phyloP scores from a whole-genome alignment of 2,888 invertebrate species.

The Carabus problematicus region DNA sequence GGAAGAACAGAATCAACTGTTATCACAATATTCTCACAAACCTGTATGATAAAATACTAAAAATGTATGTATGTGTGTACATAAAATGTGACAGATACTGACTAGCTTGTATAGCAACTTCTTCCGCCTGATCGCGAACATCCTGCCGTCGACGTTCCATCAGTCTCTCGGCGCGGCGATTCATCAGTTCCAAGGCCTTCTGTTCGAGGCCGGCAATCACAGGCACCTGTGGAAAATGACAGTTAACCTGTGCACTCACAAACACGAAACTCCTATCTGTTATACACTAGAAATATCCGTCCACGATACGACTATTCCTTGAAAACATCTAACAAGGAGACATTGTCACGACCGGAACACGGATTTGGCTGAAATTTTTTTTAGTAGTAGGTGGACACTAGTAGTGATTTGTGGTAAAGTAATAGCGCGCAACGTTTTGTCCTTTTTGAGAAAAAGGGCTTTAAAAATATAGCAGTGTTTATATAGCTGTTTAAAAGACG shows the following conservation, averaged over 20 bases:
- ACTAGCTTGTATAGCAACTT: slow-evolving; percentile 77
- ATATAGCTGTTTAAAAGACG: too few relatives aligned
- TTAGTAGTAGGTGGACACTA: too few relatives aligned
- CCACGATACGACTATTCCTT: too few relatives aligned
- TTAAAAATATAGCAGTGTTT: too few relatives aligned
- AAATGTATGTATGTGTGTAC: not conserved
- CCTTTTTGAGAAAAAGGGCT: too few relatives aligned
- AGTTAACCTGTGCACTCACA: slow-evolving; percentile 21
- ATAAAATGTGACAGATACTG: slow-evolving; percentile 51
- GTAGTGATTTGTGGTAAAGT: too few relatives aligned
- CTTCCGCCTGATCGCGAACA: slow-evolving; percentile 93
- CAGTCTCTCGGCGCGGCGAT: slow-evolving; percentile 76
- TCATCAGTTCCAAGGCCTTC: slow-evolving; percentile 74
- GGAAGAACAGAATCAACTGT: not conserved
- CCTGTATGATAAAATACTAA: slow-evolving; percentile 1
- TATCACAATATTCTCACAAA: not conserved
- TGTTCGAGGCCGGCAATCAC: slow-evolving; percentile 80
- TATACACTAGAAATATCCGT: too few relatives aligned
- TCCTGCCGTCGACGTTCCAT: slow-evolving; percentile 87
- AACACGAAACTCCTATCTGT: too few relatives aligned
- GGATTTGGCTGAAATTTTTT: too few relatives aligned
- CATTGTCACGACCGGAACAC: too few relatives aligned
- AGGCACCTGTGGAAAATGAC: slow-evolving; percentile 64
- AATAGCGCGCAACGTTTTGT: too few relatives aligned
- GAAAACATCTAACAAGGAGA: too few relatives aligned